Percentiles rank a stretch among this genome's conserved stretches.
Conservation (phyloP, 2,888 invertebrate genomes). For the Thymelicus acteon region DNA sequence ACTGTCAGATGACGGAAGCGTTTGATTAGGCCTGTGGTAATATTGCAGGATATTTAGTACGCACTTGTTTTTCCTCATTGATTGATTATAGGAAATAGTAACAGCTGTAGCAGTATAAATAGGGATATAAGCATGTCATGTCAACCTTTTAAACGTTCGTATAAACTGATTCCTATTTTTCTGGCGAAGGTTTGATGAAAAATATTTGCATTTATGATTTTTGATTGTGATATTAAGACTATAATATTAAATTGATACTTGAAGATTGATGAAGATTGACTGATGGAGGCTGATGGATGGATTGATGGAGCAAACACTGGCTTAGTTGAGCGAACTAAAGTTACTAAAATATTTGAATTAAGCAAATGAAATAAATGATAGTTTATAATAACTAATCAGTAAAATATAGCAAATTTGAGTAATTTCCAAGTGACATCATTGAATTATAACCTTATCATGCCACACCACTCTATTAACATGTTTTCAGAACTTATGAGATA, state of each 20-base stretch:
- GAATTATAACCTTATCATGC: background rate
- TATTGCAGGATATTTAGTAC: slow-evolving; percentile 5
- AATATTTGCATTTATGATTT: too few species aligned
- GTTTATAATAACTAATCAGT: too few species aligned
- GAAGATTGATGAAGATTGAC: too few species aligned
- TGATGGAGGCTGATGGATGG: too few species aligned
- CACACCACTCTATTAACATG: background rate
- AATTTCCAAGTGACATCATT: background rate
- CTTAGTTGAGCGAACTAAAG: too few species aligned
- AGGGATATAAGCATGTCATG: background rate
- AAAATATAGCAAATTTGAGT: background rate
- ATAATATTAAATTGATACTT: too few species aligned
- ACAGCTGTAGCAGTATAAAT: background rate
- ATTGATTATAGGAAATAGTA: background rate
- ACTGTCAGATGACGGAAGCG: slow-evolving; percentile 22
- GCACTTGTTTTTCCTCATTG: slow-evolving; percentile 12
- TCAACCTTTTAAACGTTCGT: background rate
- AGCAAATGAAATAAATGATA: too few species aligned
- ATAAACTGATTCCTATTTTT: background rate
- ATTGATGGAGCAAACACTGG: too few species aligned
- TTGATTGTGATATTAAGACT: too few species aligned
- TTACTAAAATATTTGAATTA: too few species aligned
- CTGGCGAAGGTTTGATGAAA: too few species aligned
- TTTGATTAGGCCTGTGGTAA: background rate
- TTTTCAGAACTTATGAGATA: background rate